These are phyloP conservation scores for Drepana arcuata DNA, from an alignment of 1,140 invertebrate species.

Conservation along the genomic window DNA sequence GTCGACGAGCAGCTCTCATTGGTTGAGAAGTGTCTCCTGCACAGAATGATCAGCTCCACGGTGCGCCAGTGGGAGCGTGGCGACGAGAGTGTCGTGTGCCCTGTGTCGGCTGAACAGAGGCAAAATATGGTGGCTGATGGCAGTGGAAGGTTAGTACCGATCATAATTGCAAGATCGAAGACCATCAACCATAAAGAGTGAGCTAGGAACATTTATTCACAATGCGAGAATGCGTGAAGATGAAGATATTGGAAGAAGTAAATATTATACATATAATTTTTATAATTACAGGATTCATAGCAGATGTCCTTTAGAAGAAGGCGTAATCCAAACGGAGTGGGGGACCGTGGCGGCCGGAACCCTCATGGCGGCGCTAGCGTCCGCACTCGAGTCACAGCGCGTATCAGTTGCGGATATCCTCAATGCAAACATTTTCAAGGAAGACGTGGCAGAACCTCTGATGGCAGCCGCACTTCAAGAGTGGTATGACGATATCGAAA, in stretches of 20 bases:
- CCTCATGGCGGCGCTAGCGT: constrained; percentile 73
- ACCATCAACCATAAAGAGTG: not conserved
- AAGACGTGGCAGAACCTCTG: constrained; percentile 42
- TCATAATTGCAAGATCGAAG: not conserved
- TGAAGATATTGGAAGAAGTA: too few relatives aligned
- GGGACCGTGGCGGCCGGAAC: constrained; percentile 73
- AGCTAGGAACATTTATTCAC: not conserved
- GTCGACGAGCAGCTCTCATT: constrained; percentile 57
- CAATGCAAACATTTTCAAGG: constrained; percentile 40
- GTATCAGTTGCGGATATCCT: constrained; percentile 56
- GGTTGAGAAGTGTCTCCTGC: constrained; percentile 74
- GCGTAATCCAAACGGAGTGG: constrained; percentile 73
- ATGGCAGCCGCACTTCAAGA: constrained; percentile 35
- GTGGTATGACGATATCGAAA: constrained; percentile 43
- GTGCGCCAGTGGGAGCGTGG: constrained; percentile 69
- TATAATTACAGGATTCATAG: constrained; percentile 52
- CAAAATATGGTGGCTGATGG: constrained; percentile 30
- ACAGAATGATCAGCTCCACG: constrained; percentile 74
- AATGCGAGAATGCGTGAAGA: too few relatives aligned
- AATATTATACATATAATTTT: too few relatives aligned
- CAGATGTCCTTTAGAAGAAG: constrained; percentile 74
- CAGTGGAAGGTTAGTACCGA: constrained; percentile 28
- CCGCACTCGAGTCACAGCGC: constrained; percentile 72
- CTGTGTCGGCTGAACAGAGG: constrained; percentile 37
- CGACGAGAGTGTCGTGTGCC: constrained; percentile 67